A percentile compares a stretch with the other conserved stretches of the same genome.
phyloP scores from a whole-genome alignment of 2,888 invertebrate genomes.

The Rhimphoctona megacephalus region DNA sequence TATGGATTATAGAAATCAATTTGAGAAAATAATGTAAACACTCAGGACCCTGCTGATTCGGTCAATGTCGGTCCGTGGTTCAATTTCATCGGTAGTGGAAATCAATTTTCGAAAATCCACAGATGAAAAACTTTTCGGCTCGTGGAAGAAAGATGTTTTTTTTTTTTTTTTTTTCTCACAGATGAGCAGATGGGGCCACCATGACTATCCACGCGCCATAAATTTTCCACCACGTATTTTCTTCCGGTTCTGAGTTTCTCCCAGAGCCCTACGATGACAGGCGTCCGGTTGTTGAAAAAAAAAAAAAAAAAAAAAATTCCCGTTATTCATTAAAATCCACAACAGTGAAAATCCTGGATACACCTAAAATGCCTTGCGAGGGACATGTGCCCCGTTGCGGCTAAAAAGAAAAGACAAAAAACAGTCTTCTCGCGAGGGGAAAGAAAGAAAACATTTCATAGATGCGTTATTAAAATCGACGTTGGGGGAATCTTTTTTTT shows the following conservation, averaged over 20 bases:
- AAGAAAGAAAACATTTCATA: slow-evolving; percentile 28
- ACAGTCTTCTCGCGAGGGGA: not conserved
- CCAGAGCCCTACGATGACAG: slow-evolving; percentile 20
- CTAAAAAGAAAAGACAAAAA: not conserved
- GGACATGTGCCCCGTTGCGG: slow-evolving; percentile 34
- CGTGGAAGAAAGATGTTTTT: not conserved
- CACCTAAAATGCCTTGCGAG: slow-evolving; percentile 16
- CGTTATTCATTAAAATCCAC: slow-evolving; percentile 57
- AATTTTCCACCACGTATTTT: slow-evolving; percentile 37
- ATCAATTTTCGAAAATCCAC: not conserved
- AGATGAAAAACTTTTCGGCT: not conserved
- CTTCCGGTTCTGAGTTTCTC: slow-evolving; percentile 17
- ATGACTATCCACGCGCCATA: slow-evolving; percentile 29
- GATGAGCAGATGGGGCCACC: not conserved
- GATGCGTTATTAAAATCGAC: slow-evolving; percentile 55
- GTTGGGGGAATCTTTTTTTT: slow-evolving; percentile 31
- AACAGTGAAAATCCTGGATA: slow-evolving; percentile 39
- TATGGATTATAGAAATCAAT: no score
- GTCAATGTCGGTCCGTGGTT: no score
- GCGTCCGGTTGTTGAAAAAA: slow-evolving; percentile 60
- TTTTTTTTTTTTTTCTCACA: not conserved
- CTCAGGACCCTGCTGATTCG: no score
- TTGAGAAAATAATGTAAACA: no score
- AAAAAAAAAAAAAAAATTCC: slow-evolving; percentile 50
- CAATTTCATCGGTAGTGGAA: not conserved